Evolutionary conservation across 2,888 invertebrate genomes (phyloP).

Genomic region (Calliscelio sp.): DNA sequence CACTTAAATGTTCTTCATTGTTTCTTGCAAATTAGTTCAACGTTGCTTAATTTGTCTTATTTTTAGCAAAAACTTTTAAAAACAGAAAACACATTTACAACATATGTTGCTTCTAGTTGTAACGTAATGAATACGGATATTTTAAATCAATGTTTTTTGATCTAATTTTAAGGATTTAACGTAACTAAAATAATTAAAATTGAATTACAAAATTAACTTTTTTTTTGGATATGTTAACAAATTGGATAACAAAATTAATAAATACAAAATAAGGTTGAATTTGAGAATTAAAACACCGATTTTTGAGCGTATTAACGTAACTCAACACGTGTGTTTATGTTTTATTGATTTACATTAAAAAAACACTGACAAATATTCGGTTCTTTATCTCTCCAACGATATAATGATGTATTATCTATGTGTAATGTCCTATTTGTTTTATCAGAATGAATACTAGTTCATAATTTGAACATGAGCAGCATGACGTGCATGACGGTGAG

Average conservation of each 20-base stretch:
- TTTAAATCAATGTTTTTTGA: no score
- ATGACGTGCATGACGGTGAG: constrained; percentile 68
- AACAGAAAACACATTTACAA: background rate
- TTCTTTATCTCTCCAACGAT: no score
- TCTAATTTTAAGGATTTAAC: no score
- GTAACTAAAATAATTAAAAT: no score
- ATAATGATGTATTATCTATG: constrained; percentile 6
- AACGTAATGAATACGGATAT: no score
- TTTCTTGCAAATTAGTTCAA: background rate
- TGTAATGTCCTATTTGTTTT: constrained; percentile 67
- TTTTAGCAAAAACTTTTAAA: background rate
- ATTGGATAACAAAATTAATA: background rate
- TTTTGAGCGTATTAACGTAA: background rate
- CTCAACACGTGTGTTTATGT: background rate
- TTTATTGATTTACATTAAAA: background rate
- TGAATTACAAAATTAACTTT: no score
- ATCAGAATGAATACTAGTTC: constrained; percentile 64
- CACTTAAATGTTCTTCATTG: background rate
- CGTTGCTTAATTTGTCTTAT: constrained; percentile 4
- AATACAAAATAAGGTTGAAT: no score
- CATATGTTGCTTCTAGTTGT: no score
- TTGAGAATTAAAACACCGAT: no score
- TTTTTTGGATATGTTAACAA: no score
- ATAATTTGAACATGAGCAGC: constrained; percentile 65
- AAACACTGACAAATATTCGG: constrained; percentile 38